Evolutionary conservation across 2,113 vertebrate genomes (phyloP).

Genomic region (Otocyon megalotis): DNA sequence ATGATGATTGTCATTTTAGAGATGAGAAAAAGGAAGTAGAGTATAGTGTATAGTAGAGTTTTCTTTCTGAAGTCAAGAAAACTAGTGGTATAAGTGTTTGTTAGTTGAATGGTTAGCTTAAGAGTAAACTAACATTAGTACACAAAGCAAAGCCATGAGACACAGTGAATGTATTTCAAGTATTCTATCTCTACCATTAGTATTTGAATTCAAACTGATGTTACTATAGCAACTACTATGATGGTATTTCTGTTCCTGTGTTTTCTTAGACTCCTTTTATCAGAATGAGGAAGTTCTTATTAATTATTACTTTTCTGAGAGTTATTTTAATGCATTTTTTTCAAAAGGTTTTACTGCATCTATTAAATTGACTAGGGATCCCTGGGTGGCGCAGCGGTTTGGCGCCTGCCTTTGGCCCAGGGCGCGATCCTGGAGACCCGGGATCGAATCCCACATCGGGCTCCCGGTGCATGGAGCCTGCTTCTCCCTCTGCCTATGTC

Average conservation of each 20-base stretch:
- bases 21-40: not conserved
- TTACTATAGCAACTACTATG: slow-evolving; percentile 29
- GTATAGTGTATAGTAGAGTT: not conserved
- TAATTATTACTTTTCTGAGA: slow-evolving; percentile 58
- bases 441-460: no score
- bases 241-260: not conserved
- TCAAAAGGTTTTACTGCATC: not conserved
- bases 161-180: not conserved
- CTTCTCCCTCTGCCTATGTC: no score
- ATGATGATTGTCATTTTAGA: not conserved
- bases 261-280: slow-evolving; percentile 24
- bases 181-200: slow-evolving; percentile 1
- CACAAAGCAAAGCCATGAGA: not conserved
- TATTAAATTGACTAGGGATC: slow-evolving; percentile 47
- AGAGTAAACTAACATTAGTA: not conserved
- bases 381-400: no score
- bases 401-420: no score
- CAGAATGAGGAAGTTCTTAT: slow-evolving; percentile 24
- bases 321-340: slow-evolving; percentile 49
- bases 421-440: no score
- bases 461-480: no score
- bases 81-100: not conserved
- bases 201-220: slow-evolving; percentile 43
- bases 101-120: not conserved
- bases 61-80: not conserved